A percentile compares a stretch with the other conserved stretches of the same genome.
These are phyloP conservation scores for Tragopan temminckii DNA, from an alignment of 2,797 vertebrate genomes.

Conservation along the genomic window DNA sequence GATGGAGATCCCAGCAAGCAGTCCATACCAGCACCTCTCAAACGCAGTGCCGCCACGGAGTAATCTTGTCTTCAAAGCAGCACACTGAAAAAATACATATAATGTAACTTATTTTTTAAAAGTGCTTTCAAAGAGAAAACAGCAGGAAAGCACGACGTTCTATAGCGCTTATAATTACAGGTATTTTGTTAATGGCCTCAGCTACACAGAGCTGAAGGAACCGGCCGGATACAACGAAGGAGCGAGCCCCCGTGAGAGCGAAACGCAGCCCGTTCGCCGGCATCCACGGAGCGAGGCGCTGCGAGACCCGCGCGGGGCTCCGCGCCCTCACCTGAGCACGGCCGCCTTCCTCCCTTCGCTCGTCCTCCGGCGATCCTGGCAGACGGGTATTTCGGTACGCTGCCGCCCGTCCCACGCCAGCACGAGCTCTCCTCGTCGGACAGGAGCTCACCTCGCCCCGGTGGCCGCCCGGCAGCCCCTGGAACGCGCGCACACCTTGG, in stretches of 20 bases:
- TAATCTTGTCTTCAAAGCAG: not conserved
- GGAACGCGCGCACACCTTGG: too few relatives aligned
- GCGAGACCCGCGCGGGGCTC: not conserved
- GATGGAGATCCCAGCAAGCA: not conserved
- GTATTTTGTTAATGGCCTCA: not conserved
- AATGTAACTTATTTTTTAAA: not conserved
- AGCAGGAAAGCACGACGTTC: fast-evolving
- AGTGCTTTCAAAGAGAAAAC: not conserved
- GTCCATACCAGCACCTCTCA: not conserved
- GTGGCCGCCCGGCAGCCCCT: not conserved
- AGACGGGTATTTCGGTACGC: not conserved
- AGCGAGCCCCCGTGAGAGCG: fast-evolving
- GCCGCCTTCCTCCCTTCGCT: not conserved
- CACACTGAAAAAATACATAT: not conserved
- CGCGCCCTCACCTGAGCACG: fast-evolving
- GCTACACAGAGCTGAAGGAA: not conserved
- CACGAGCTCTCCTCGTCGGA: fast-evolving
- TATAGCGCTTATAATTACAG: not conserved
- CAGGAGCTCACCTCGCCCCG: too few relatives aligned
- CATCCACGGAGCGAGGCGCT: not conserved
- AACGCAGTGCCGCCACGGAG: not conserved
- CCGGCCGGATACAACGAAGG: fast-evolving
- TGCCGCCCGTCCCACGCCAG: too few relatives aligned
- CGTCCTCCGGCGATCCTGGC: not conserved
- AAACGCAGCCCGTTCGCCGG: not conserved